Conservation (phyloP, 2,113 vertebrate species). For the Theropithecus gelada region DNA sequence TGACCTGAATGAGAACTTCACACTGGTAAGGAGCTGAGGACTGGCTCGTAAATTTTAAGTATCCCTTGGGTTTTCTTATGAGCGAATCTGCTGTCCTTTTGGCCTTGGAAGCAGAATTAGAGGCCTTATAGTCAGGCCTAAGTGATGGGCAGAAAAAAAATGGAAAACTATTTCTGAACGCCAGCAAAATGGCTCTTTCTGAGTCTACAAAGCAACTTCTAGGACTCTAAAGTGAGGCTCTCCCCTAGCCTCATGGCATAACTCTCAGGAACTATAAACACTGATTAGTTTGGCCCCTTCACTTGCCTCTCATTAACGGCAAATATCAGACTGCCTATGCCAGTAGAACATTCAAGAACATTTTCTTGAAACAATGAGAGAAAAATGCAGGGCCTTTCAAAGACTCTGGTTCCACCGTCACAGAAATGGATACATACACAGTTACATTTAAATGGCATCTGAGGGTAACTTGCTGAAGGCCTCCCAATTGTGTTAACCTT, state of each 20-base stretch:
- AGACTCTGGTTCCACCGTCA: not conserved
- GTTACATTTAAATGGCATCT: constrained; percentile 22
- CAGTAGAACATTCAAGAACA: not conserved
- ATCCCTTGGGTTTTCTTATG: constrained; percentile 42
- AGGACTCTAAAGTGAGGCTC: not conserved
- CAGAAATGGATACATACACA: constrained; percentile 29
- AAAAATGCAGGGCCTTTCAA: not conserved
- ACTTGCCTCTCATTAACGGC: constrained; percentile 1
- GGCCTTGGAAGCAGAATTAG: not conserved
- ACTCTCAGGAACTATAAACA: not conserved
- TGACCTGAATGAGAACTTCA: constrained; percentile 40
- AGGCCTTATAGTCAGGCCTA: not conserved
- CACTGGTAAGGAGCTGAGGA: constrained; percentile 21
- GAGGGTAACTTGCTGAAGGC: constrained; percentile 10
- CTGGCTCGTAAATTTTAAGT: constrained; percentile 15
- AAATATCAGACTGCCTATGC: not conserved
- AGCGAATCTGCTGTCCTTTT: constrained; percentile 20
- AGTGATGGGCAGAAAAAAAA: not conserved
- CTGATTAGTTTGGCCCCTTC: not conserved
- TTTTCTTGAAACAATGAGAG: constrained; percentile 36
- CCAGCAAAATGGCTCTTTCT: not conserved
- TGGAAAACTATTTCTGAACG: not conserved
- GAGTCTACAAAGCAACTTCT: not conserved
- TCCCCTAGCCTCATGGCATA: not conserved
- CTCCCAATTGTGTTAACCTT: not conserved